A percentile compares a stretch with the other conserved stretches of the same genome.
phyloP scores from a whole-genome alignment of 2,888 invertebrate species.

The Hetaerina titia region DNA sequence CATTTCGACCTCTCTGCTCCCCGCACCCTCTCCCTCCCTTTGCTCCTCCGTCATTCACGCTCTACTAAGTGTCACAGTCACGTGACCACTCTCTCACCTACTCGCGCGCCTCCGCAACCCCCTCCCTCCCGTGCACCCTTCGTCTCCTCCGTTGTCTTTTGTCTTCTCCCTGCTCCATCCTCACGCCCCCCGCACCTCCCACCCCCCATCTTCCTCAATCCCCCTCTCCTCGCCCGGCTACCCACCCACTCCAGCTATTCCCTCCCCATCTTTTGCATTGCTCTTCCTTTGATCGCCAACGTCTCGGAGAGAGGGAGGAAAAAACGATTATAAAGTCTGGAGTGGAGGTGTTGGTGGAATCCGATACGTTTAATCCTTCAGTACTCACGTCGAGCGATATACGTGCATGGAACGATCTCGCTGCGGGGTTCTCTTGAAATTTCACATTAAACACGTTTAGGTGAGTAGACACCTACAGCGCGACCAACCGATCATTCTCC shows the following conservation, averaged over 20 bases:
- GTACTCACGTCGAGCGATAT: neutral
- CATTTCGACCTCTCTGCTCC: neutral
- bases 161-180: neutral
- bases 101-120: slow-evolving; percentile 20
- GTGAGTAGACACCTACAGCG: too few species aligned
- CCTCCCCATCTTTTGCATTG: neutral
- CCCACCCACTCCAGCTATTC: neutral
- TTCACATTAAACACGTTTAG: too few species aligned
- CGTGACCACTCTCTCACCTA: slow-evolving; percentile 52
- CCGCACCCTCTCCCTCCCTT: neutral
- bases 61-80: slow-evolving; percentile 62
- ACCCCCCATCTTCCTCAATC: neutral
- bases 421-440: too few species aligned
- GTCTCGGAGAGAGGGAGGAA: neutral
- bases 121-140: neutral
- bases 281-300: neutral
- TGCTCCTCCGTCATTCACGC: slow-evolving; percentile 47
- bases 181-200: neutral
- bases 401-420: too few species aligned
- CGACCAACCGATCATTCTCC: too few species aligned
- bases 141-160: neutral
- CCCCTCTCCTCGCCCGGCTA: neutral
- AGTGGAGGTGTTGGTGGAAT: neutral
- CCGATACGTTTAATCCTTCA: neutral
- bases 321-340: neutral